Evolutionary conservation across 2,797 vertebrate genomes (phyloP).

Genomic region (Malacoraja senta): DNA sequence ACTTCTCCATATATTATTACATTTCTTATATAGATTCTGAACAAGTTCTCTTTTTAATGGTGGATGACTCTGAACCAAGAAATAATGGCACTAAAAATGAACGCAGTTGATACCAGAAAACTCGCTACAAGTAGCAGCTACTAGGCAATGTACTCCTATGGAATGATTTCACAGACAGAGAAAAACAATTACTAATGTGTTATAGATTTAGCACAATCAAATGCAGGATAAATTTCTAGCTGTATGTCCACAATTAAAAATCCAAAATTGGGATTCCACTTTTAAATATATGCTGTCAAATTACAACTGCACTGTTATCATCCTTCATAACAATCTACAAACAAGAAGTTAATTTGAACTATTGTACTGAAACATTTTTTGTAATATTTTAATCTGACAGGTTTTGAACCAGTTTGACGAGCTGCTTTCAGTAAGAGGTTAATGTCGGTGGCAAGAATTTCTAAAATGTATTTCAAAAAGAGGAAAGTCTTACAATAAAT

Average conservation of each 20-base stretch:
- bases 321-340: background rate
- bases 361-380: background rate
- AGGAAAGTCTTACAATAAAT: too few relatives aligned
- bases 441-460: background rate
- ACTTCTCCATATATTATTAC: background rate
- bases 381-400: background rate
- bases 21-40: background rate
- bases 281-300: background rate
- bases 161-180: too few relatives aligned
- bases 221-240: too few relatives aligned
- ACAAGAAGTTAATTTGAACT: background rate
- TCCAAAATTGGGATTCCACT: background rate
- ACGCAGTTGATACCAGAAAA: too few relatives aligned
- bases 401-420: background rate
- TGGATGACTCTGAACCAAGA: background rate
- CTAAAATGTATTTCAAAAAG: background rate
- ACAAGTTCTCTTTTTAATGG: background rate
- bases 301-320: background rate
- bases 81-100: background rate
- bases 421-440: too few relatives aligned
- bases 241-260: background rate
- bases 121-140: too few relatives aligned
- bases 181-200: too few relatives aligned
- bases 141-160: too few relatives aligned
- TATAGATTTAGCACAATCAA: too few relatives aligned